Percentiles rank a stretch among this genome's conserved stretches.
phyloP scores from a whole-genome alignment of 2,888 invertebrate genomes.

The Helleia helle region DNA sequence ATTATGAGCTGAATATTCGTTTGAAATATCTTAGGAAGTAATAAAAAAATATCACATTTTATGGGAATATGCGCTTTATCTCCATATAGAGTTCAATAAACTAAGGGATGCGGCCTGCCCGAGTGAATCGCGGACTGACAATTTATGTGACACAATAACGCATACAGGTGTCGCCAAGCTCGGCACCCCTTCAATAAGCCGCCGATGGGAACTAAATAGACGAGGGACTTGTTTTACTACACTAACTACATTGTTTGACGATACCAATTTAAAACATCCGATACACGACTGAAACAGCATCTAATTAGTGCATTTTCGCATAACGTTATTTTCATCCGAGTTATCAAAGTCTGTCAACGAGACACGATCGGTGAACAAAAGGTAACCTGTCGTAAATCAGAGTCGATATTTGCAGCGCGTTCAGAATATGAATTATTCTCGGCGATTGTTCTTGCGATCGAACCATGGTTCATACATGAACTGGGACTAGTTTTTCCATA shows the following conservation, averaged over 20 bases:
- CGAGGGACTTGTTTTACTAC: slow-evolving; percentile 33
- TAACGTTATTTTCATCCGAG: slow-evolving; percentile 65
- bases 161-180: slow-evolving; percentile 65
- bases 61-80: slow-evolving; percentile 42
- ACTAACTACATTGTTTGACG: slow-evolving; percentile 9
- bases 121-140: slow-evolving; percentile 50
- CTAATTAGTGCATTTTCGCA: not conserved
- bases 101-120: slow-evolving; percentile 43
- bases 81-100: slow-evolving; percentile 60
- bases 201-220: slow-evolving; percentile 56
- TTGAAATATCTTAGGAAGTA: not conserved
- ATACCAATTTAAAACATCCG: slow-evolving; percentile 17
- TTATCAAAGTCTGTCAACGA: slow-evolving; percentile 64
- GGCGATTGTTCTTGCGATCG: slow-evolving; percentile 66
- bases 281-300: not conserved
- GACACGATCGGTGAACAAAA: slow-evolving; percentile 37
- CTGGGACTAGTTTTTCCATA: slow-evolving; percentile 66
- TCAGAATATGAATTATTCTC: slow-evolving; percentile 72
- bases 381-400: slow-evolving; percentile 57
- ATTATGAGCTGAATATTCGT: slow-evolving; percentile 37
- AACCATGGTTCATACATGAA: slow-evolving; percentile 74
- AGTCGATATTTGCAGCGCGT: slow-evolving; percentile 63
- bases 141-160: slow-evolving; percentile 69
- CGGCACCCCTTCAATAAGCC: slow-evolving; percentile 56
- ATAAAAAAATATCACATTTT: slow-evolving; percentile 5